Base-by-base conservation (phyloP, 2,113 vertebrate genomes). In the Otus sunia region DNA sequence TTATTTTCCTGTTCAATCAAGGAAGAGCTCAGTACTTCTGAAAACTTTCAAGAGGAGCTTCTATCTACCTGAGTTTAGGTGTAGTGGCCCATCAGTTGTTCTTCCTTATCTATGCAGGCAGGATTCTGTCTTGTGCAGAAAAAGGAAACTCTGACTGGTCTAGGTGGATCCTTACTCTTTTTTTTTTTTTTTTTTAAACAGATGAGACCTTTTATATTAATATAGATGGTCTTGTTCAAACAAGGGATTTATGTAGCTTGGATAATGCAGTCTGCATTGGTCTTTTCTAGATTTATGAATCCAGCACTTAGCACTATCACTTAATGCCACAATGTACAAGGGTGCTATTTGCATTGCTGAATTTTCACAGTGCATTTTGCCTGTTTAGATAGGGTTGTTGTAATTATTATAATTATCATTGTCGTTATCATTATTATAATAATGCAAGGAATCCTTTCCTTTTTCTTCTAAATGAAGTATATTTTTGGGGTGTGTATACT, bases 401-500 rank as follows among this genome's bases (percentile, higher is more conserved):
- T 26, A 47, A 12, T 27, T 59, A 7, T 4, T 37, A 5, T 36
- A 71, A 34, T 41, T 41, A 41, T 41, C 39, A 7, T 4, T 41
- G 4, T 36, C 76, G 30, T 8, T 34, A 1, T 36, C 30, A 14
- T n/a, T 72, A 5, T 30, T 43, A 59, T 50, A 17, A 39, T 63
- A 45, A 55, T 39, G 43, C 12, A 32, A 50, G 7, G 8, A n/a
- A 56, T 66, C 1, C 4, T 63, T 77, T 73, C 12, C 5, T 37
- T 72, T 89, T 73, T 22, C 34, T 86, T 73, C 23, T 93, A 45
- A 67, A 63, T 1, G 6, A 36, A 36, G 2, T 43, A n/a, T 9
- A 9, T 63, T 29, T 50, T 66, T 9, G 0, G 14, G 20, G 4
- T 3, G 12, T 4, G 2, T 20, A 8, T 67, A 16, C 0, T 5